Evolutionary conservation across 2,113 vertebrate species (phyloP).

Genomic region (Panthera uncia): DNA sequence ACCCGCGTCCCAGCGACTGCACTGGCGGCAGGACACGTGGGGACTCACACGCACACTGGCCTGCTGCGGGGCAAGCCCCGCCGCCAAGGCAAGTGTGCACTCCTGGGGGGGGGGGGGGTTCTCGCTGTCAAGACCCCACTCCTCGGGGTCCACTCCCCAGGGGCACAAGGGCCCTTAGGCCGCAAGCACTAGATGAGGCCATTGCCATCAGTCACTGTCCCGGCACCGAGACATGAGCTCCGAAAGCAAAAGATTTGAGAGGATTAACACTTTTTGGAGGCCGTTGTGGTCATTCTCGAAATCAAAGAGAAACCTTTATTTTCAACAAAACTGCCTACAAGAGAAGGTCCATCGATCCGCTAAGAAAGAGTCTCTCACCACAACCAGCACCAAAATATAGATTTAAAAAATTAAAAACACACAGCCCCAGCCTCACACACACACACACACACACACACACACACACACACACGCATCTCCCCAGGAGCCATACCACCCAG

Average conservation of each 20-base stretch:
- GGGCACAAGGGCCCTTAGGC: background rate
- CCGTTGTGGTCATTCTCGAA: slow-evolving; percentile 76
- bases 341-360: slow-evolving; percentile 80
- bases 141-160: background rate
- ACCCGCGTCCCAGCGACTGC: background rate
- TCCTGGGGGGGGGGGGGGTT: no score
- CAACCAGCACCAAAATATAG: slow-evolving; percentile 84
- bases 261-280: slow-evolving; percentile 45
- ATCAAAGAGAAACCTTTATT: slow-evolving; percentile 78
- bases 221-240: background rate
- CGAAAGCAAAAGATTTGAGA: background rate
- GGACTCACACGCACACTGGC: background rate
- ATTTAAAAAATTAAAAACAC: slow-evolving; percentile 66
- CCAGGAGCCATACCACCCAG: slow-evolving; percentile 35
- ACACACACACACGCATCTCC: background rate
- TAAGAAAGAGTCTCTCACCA: slow-evolving; percentile 83
- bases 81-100: accelerated
- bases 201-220: background rate
- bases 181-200: background rate
- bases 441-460: background rate
- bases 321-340: slow-evolving; percentile 78
- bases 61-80: background rate
- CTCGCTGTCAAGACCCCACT: no score
- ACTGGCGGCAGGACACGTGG: background rate
- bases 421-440: background rate